Conservation (phyloP, 2,888 invertebrate genomes). For the Deroplatys truncata region DNA sequence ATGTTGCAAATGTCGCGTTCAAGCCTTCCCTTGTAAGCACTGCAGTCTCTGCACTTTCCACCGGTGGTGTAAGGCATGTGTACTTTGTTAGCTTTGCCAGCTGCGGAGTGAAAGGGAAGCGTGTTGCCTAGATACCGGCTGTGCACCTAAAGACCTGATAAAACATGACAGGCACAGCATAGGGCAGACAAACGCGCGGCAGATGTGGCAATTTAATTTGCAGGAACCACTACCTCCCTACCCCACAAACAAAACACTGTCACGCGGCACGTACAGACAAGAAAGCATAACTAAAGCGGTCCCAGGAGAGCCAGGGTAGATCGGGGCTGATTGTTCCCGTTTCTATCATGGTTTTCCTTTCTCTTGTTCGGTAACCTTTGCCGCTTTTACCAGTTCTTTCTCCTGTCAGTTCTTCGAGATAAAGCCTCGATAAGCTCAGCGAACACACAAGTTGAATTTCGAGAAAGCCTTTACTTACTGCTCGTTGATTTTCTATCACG, state of each 20-base stretch:
- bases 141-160: neutral
- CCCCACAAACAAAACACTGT: neutral
- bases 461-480: no score
- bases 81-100: no score
- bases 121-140: neutral
- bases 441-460: no score
- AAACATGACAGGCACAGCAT: neutral
- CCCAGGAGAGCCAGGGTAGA: neutral
- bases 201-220: neutral
- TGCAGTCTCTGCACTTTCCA: no score
- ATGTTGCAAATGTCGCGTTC: no score
- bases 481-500: no score
- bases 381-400: no score
- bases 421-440: no score
- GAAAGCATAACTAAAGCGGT: neutral
- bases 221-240: neutral
- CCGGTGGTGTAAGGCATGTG: no score
- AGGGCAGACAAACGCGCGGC: neutral
- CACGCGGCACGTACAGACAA: neutral
- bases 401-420: no score
- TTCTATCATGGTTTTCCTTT: neutral
- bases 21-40: no score
- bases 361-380: neutral
- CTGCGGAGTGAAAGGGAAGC: no score
- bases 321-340: neutral